Evolutionary conservation across 2,888 invertebrate species (phyloP).

Genomic region (Morpho deidamia): DNA sequence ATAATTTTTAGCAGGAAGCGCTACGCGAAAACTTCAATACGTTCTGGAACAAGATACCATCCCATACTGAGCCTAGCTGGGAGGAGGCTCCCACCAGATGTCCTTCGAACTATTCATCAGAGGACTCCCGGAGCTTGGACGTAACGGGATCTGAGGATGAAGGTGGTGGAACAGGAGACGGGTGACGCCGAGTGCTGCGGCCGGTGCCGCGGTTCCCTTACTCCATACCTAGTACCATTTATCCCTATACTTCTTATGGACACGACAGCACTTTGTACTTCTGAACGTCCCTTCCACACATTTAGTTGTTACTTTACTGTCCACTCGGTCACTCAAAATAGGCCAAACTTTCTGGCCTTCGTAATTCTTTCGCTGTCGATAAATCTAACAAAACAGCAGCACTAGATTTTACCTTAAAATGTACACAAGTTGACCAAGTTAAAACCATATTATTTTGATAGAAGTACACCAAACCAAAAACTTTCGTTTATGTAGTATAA

Average conservation of each 20-base stretch:
- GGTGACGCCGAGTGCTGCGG: constrained; percentile 72
- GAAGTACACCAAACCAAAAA: too few relatives aligned
- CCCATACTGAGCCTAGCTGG: constrained; percentile 54
- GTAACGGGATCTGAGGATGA: constrained; percentile 76
- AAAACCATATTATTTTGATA: too few relatives aligned
- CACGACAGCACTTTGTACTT: constrained; percentile 56
- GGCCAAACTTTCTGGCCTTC: too few relatives aligned
- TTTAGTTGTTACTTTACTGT: too few relatives aligned
- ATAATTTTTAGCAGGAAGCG: constrained; percentile 42
- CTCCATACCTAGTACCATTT: constrained; percentile 41
- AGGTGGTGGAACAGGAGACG: constrained; percentile 51
- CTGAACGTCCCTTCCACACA: constrained; percentile 26
- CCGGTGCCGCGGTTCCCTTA: constrained; percentile 73
- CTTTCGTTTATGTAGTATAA: too few relatives aligned
- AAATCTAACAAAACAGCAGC: too few relatives aligned
- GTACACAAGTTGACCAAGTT: too few relatives aligned
- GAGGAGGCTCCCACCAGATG: constrained; percentile 52
- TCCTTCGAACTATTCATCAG: constrained; percentile 63
- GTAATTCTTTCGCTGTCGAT: too few relatives aligned
- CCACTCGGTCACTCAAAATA: too few relatives aligned
- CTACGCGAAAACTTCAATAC: constrained; percentile 65
- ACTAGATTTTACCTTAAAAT: too few relatives aligned
- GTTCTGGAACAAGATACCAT: constrained; percentile 69
- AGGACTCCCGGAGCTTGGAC: constrained; percentile 70
- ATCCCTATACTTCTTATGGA: constrained; percentile 50